phyloP scores from a whole-genome alignment of 2,888 invertebrate genomes.

The Platycnemis pennipes region DNA sequence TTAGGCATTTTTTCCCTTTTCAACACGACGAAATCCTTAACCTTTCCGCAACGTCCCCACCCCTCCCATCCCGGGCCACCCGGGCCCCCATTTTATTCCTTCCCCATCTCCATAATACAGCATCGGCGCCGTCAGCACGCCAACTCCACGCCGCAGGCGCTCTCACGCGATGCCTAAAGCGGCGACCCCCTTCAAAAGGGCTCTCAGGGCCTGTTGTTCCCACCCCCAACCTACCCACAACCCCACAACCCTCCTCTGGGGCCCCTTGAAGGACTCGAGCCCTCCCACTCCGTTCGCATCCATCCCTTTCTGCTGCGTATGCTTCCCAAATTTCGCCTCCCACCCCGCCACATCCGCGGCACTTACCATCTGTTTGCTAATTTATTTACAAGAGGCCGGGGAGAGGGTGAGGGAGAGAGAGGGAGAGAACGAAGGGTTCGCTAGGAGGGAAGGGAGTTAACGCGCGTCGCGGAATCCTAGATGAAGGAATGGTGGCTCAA shows the following conservation, averaged over 20 bases:
- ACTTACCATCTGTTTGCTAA: slow-evolving; percentile 39
- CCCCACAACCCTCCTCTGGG: neutral
- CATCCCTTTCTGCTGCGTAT: neutral
- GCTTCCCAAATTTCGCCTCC: neutral
- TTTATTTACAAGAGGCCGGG: slow-evolving; percentile 5
- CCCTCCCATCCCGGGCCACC: neutral
- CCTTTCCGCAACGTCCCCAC: neutral
- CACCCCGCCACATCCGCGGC: slow-evolving; percentile 5
- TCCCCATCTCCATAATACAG: slow-evolving; percentile 31
- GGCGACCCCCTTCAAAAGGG: neutral
- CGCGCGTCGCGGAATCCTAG: neutral
- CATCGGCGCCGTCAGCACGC: slow-evolving; percentile 36
- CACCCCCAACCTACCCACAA: neutral
- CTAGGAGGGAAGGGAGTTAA: neutral
- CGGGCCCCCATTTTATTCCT: neutral
- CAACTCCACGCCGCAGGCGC: neutral
- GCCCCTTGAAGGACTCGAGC: neutral
- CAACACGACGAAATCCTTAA: neutral
- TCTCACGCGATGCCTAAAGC: slow-evolving; percentile 16
- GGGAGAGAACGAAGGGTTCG: neutral
- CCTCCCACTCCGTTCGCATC: neutral
- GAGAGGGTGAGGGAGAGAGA: neutral
- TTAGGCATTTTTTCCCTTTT: neutral
- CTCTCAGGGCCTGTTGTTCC: neutral
- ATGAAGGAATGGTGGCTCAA: neutral